phyloP scores from a whole-genome alignment of 2,113 vertebrate genomes.

The Pterocles gutturalis region DNA sequence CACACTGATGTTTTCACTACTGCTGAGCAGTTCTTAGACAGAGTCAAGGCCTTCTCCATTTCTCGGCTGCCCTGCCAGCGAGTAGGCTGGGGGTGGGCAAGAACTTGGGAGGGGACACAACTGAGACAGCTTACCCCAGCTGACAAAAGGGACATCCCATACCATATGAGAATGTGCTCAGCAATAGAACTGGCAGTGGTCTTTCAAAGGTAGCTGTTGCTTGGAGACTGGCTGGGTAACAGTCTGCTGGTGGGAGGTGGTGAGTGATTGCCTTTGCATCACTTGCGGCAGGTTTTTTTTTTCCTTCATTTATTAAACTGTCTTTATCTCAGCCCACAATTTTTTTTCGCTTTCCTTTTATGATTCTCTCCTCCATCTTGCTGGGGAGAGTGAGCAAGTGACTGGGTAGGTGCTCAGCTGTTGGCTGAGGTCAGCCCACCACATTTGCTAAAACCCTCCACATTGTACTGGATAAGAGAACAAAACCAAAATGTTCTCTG shows the following conservation, averaged over 20 bases:
- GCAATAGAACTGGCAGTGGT: background rate
- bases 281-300: background rate
- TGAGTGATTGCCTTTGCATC: conserved; percentile 15
- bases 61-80: background rate
- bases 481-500: background rate
- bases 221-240: conserved; percentile 31
- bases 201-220: conserved; percentile 17
- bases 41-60: background rate
- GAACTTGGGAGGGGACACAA: background rate
- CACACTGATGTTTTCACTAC: background rate
- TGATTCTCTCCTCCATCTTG: background rate
- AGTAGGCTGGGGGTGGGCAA: background rate
- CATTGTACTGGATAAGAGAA: background rate
- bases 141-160: background rate
- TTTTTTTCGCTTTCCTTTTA: conserved; percentile 7
- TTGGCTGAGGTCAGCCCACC: background rate
- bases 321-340: background rate
- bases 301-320: background rate
- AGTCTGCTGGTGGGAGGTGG: conserved; percentile 39
- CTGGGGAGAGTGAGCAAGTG: background rate
- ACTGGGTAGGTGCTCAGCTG: background rate
- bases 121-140: background rate
- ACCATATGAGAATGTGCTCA: background rate
- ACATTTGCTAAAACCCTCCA: background rate
- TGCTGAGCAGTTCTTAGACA: background rate